Conservation (phyloP, 2,888 invertebrate genomes). For the Orgyia antiqua region DNA sequence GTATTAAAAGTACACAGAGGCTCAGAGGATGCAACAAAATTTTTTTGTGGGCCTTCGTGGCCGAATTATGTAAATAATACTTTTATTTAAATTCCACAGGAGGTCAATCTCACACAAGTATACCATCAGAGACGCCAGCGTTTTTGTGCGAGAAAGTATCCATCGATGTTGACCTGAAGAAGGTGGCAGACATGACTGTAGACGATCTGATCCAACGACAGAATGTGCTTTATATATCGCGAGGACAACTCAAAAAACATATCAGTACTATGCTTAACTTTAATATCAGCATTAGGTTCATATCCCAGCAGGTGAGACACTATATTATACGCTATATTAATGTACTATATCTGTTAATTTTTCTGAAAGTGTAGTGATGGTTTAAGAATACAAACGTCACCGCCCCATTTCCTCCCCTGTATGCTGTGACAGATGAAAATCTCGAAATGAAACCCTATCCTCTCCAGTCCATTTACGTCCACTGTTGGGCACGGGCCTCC, state of each 20-base stretch:
- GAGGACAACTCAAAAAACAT: constrained; percentile 92
- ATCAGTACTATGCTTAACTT: constrained; percentile 95
- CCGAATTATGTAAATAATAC: no score
- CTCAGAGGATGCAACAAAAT: no score
- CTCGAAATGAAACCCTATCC: no score
- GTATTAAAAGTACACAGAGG: no score
- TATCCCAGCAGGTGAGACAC: constrained; percentile 92
- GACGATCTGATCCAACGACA: constrained; percentile 90
- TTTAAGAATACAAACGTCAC: no score
- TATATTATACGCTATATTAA: neutral
- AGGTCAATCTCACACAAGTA: constrained; percentile 60
- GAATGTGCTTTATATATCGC: constrained; percentile 90
- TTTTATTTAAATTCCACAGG: constrained; percentile 42
- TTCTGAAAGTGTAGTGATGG: no score
- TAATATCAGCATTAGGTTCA: constrained; percentile 90
- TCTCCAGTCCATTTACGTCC: no score
- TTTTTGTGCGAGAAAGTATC: constrained; percentile 95
- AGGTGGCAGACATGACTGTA: constrained; percentile 93
- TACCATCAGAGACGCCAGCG: constrained; percentile 87
- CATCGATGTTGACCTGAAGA: constrained; percentile 92
- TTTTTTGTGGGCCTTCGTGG: no score
- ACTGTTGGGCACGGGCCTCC: no score
- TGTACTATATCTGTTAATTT: neutral
- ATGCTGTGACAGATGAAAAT: no score
- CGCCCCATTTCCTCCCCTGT: no score